These are phyloP conservation scores for Tupaia chinensis DNA, from an alignment of 2,113 vertebrate genomes.

Conservation along the genomic window DNA sequence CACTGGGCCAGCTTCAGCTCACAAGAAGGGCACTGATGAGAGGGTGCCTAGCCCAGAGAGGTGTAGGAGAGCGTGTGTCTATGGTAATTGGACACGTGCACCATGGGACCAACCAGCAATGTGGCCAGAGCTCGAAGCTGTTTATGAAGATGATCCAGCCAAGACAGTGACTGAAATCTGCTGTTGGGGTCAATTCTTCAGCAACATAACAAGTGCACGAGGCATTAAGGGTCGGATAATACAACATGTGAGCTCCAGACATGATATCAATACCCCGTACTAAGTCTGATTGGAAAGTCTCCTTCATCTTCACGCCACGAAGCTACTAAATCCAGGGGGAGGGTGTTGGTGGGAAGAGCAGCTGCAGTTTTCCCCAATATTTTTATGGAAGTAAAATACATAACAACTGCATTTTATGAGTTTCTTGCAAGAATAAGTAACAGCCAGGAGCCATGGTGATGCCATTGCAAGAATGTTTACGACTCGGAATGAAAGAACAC, in stretches of 20 bases:
- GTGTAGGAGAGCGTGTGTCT: fast-evolving
- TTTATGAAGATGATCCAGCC: neutral
- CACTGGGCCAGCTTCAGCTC: neutral
- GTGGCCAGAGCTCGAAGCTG: neutral
- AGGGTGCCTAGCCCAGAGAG: neutral
- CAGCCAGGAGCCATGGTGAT: neutral
- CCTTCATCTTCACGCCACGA: neutral
- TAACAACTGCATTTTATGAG: neutral
- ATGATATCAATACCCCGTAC: too few relatives aligned
- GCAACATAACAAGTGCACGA: neutral
- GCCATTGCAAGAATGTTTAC: neutral
- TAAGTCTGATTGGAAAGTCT: neutral
- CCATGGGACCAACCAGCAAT: neutral
- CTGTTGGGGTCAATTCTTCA: neutral
- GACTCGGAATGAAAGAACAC: constrained; percentile 30
- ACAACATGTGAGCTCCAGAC: neutral
- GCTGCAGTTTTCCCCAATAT: neutral
- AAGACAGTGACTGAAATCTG: neutral
- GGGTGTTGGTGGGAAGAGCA: neutral
- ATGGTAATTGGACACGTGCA: fast-evolving
- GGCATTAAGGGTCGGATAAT: neutral
- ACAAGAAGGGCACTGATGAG: neutral
- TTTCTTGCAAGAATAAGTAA: constrained; percentile 49
- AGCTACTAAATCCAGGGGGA: neutral
- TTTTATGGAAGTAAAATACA: constrained; percentile 37